Base-by-base conservation (phyloP, 2,888 invertebrate species). In the Polylopha cassiicola region DNA sequence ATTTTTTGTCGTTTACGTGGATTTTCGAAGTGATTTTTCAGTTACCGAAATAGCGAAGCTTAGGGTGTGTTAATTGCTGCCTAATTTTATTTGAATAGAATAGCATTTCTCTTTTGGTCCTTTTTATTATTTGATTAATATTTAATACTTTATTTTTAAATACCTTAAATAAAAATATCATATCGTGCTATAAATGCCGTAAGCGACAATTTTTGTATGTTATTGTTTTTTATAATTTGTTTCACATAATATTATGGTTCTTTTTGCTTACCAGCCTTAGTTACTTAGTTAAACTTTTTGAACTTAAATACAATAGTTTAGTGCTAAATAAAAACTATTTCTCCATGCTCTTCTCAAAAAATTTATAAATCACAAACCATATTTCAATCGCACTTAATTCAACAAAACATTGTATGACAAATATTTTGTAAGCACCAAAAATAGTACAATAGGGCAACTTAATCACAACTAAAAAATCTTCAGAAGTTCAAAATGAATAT, bases 361-460 rank as follows among this genome's bases (percentile, higher is more conserved):
- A n/a, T n/a, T 62, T 63, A 68, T 67, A 61, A 72, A 73, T 65
- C 43, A 52, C 55, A 49, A 61, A 65, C 63, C 60, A 76, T 74
- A 70, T 61, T 56, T 74, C 68, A 73, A 59, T 60, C 48, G 44
- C 50, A 56, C 59, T 65, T 50, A 44, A 64, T 53, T 51, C 58
- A 65, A 70, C 62, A 65, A 70, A 59, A 61, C 49, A 59, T 60
- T 58, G 65, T 68, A 66, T 76, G 71, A 74, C 64, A 67, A 75
- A 73, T 65, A 51, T 56, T 61, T 58, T 57, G 60, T 57, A 53
- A 27, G 32, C 49, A 51, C 68, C 70, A 47, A 66, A 75, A 79
- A 80, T 80, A 77, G 71, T 59, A 67, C 62, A 67, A 65, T 63
- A 48, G 57, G 26, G 42, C 28, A 23, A 31, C 23, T 41, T 41